These are phyloP conservation scores for Hypolimnas misippus DNA, from an alignment of 2,888 invertebrate genomes.

Conservation along the genomic window DNA sequence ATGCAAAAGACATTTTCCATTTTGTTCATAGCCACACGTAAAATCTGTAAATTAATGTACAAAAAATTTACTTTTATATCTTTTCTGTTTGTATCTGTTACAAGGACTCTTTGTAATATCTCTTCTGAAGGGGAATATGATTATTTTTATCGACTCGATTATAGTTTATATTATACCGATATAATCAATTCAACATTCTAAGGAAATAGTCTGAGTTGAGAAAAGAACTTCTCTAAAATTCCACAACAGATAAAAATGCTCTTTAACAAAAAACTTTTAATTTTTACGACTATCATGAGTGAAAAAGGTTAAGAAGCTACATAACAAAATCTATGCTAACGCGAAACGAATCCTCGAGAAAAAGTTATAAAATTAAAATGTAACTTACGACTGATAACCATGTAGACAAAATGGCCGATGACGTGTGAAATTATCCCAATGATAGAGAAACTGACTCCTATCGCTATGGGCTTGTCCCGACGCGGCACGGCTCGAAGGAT, in stretches of 20 bases:
- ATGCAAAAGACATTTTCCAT: slow-evolving; percentile 61
- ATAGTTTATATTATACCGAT: too few species aligned
- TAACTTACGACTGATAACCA: slow-evolving; percentile 67
- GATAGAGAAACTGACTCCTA: slow-evolving; percentile 58
- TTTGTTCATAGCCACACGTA: slow-evolving; percentile 56
- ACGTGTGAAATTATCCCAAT: slow-evolving; percentile 59
- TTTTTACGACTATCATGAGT: too few species aligned
- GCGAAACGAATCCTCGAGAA: not conserved
- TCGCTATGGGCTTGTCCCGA: slow-evolving; percentile 60
- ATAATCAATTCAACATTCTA: too few species aligned
- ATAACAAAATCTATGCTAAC: too few species aligned
- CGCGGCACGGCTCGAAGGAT: slow-evolving; percentile 60
- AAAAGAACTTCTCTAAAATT: too few species aligned
- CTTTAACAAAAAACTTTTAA: too few species aligned
- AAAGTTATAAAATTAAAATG: not conserved
- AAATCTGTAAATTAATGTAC: slow-evolving; percentile 53
- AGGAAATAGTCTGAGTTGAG: too few species aligned
- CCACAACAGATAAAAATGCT: too few species aligned
- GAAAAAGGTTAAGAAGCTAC: too few species aligned
- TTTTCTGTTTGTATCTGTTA: not conserved
- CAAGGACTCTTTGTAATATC: too few species aligned
- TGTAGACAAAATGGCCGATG: slow-evolving; percentile 61
- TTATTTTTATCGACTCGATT: too few species aligned
- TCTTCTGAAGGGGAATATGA: too few species aligned
- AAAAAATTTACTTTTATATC: not conserved